phyloP scores from a whole-genome alignment of 2,113 vertebrate species.

The Plectropomus leopardus region DNA sequence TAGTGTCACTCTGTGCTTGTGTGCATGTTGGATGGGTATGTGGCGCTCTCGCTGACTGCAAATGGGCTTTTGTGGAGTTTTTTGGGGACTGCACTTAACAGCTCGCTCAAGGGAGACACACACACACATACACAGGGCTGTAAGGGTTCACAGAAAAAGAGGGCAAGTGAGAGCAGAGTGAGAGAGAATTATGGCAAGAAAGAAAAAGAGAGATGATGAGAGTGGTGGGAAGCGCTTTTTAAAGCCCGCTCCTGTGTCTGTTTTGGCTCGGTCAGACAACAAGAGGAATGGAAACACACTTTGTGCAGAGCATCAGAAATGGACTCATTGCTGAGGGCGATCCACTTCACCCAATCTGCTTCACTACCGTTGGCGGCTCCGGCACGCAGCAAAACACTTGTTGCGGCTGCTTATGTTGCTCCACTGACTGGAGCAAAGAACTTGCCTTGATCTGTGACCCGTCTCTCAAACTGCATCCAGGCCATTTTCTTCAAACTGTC shows the following conservation, averaged over 20 bases:
- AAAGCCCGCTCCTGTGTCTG: slow-evolving; percentile 56
- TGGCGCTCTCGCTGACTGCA: slow-evolving; percentile 76
- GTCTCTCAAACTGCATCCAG: slow-evolving; percentile 50
- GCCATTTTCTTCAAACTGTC: slow-evolving; percentile 44
- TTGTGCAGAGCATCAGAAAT: slow-evolving; percentile 66
- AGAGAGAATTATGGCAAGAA: slow-evolving; percentile 64
- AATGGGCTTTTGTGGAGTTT: slow-evolving; percentile 84
- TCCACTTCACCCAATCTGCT: slow-evolving; percentile 62
- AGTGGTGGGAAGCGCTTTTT: slow-evolving; percentile 75
- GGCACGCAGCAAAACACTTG: slow-evolving; percentile 42
- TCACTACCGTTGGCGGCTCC: slow-evolving; percentile 2
- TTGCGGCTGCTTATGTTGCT: slow-evolving; percentile 44
- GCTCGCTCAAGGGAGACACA: slow-evolving; percentile 84
- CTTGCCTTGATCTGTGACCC: slow-evolving; percentile 46
- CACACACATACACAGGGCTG: slow-evolving; percentile 60
- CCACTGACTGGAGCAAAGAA: slow-evolving; percentile 21
- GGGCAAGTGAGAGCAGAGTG: slow-evolving; percentile 66
- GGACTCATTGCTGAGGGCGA: slow-evolving; percentile 62
- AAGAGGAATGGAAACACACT: slow-evolving; percentile 66
- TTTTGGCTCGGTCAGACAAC: slow-evolving; percentile 70
- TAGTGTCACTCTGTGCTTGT: slow-evolving; percentile 66
- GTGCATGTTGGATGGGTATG: slow-evolving; percentile 44
- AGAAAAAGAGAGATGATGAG: slow-evolving; percentile 55
- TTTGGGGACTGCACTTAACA: slow-evolving; percentile 85
- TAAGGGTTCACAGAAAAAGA: slow-evolving; percentile 73